A percentile compares a stretch with the other conserved stretches of the same genome.
phyloP scores from a whole-genome alignment of 2,888 invertebrate genomes.

The Polydrusus pterygomalis region DNA sequence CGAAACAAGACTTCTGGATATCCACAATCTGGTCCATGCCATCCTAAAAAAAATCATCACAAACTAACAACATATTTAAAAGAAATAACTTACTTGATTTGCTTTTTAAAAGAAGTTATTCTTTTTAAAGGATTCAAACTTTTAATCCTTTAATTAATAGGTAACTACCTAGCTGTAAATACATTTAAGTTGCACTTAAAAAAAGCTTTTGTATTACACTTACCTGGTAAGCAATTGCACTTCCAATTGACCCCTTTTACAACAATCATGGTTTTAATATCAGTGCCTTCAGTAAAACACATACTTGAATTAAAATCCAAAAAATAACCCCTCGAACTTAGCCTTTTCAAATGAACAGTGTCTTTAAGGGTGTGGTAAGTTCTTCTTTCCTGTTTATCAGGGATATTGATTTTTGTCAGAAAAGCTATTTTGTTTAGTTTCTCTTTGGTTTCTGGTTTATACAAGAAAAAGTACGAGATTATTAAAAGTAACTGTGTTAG shows the following conservation, averaged over 20 bases:
- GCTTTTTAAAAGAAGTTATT: too few relatives aligned
- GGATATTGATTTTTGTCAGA: slow-evolving; percentile 22
- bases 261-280: slow-evolving; percentile 68
- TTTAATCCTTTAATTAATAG: too few relatives aligned
- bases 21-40: slow-evolving; percentile 80
- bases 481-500: slow-evolving; percentile 43
- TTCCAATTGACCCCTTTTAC: slow-evolving; percentile 68
- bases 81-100: too few relatives aligned
- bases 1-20: slow-evolving; percentile 81
- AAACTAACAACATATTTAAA: too few relatives aligned
- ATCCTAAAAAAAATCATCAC: slow-evolving; percentile 68
- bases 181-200: too few relatives aligned
- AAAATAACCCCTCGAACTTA: slow-evolving; percentile 59
- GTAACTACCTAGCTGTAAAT: too few relatives aligned
- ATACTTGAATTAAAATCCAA: slow-evolving; percentile 71
- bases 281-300: slow-evolving; percentile 70
- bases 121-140: too few relatives aligned
- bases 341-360: slow-evolving; percentile 31
- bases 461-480: slow-evolving; percentile 42
- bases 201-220: slow-evolving; percentile 1
- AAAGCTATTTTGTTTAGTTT: slow-evolving; percentile 48
- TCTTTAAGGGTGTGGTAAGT: slow-evolving; percentile 33
- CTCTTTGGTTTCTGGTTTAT: slow-evolving; percentile 42
- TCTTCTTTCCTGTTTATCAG: slow-evolving; percentile 3
- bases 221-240: slow-evolving; percentile 74